phyloP scores from a whole-genome alignment of 2,113 vertebrate genomes.

The Colius striatus region DNA sequence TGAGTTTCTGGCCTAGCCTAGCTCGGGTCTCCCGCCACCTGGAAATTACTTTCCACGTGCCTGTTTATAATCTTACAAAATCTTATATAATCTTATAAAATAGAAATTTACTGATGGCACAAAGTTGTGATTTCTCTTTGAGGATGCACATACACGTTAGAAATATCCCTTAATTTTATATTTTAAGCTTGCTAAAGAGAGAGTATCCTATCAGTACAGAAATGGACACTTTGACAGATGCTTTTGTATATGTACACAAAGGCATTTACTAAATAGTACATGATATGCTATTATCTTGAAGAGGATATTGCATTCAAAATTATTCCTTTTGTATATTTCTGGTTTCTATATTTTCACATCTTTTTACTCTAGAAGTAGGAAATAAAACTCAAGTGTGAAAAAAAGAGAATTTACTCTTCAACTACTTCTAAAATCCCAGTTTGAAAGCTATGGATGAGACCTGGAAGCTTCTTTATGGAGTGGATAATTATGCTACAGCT shows the following conservation, averaged over 20 bases:
- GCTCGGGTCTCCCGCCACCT: too few species aligned
- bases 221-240: background rate
- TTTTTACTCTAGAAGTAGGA: background rate
- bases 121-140: background rate
- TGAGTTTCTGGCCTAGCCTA: background rate
- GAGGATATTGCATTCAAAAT: background rate
- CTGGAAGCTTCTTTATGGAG: background rate
- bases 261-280: background rate
- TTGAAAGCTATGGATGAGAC: background rate
- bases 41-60: background rate
- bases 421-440: background rate
- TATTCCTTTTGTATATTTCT: background rate
- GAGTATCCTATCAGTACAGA: background rate
- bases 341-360: background rate
- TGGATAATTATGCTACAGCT: background rate
- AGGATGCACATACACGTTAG: background rate
- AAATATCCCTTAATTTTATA: background rate
- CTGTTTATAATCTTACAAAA: background rate
- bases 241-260: background rate
- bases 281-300: background rate
- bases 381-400: background rate
- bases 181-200: background rate
- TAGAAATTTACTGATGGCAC: background rate
- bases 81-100: background rate
- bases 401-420: background rate